Evolutionary conservation across 1,140 invertebrate genomes (phyloP).

Genomic region (Papilio polyxenes): DNA sequence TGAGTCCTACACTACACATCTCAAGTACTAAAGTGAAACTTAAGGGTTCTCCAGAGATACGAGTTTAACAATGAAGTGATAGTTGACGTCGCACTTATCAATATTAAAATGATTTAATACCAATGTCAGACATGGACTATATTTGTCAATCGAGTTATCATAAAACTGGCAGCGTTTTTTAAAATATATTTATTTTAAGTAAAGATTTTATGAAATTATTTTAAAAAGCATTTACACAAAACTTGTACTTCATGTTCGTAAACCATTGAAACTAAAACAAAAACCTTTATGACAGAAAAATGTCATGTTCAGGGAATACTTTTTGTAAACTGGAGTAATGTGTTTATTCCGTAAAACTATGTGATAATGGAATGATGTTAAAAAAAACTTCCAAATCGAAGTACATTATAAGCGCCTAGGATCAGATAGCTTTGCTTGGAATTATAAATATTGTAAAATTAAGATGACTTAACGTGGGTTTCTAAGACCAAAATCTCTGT

Average conservation of each 20-base stretch:
- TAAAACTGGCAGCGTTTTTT: not conserved
- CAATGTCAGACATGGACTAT: not conserved
- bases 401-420: conserved; percentile 9
- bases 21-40: not conserved
- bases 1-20: not conserved
- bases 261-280: not conserved
- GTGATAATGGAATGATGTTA: conserved; percentile 4
- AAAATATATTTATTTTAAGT: not conserved
- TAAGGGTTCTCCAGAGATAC: not conserved
- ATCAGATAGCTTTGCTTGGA: not conserved
- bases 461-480: not conserved
- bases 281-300: not conserved
- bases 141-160: not conserved
- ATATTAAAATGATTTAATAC: not conserved
- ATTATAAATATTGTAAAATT: not conserved
- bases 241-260: not conserved
- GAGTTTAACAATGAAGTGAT: not conserved
- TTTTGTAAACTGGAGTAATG: not conserved
- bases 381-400: conserved; percentile 1
- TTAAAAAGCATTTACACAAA: not conserved
- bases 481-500: too few relatives aligned
- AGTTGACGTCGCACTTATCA: not conserved
- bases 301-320: not conserved
- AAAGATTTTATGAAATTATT: not conserved
- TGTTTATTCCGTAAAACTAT: not conserved